Evolutionary conservation across 2,888 invertebrate species (phyloP).

Genomic region (Dugesia japonica): DNA sequence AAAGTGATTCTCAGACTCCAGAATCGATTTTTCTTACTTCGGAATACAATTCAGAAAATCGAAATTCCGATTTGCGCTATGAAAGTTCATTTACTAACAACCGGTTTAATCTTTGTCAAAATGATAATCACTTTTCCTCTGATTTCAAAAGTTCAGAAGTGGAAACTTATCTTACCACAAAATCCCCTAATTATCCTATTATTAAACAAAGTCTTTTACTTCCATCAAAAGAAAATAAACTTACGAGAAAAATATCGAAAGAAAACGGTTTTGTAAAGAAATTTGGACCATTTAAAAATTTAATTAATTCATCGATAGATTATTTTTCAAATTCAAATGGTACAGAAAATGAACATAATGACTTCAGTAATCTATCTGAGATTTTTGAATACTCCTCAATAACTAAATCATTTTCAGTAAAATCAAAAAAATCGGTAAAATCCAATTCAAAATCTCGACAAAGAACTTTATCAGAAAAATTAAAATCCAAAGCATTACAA

Average conservation of each 20-base stretch:
- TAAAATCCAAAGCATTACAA: neutral
- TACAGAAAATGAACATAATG: neutral
- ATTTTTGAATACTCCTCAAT: neutral
- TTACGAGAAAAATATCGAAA: neutral
- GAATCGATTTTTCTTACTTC: neutral
- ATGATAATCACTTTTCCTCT: neutral
- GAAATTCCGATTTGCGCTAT: neutral
- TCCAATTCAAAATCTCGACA: neutral
- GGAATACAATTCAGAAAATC: neutral
- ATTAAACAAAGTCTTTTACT: neutral
- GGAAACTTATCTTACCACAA: neutral
- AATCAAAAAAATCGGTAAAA: neutral
- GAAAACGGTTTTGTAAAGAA: no score
- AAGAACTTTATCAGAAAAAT: neutral
- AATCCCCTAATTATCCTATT: neutral
- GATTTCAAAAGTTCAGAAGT: neutral
- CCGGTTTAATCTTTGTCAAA: neutral
- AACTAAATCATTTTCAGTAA: neutral
- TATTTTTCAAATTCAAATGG: neutral
- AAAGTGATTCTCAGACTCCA: neutral
- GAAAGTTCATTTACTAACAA: neutral
- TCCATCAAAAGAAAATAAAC: neutral
- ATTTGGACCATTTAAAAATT: neutral
- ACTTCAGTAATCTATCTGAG: neutral
- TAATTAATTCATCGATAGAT: neutral